These are phyloP conservation scores for Dicrurus megarhynchus DNA, from an alignment of 2,113 vertebrate genomes.

Conservation along the genomic window DNA sequence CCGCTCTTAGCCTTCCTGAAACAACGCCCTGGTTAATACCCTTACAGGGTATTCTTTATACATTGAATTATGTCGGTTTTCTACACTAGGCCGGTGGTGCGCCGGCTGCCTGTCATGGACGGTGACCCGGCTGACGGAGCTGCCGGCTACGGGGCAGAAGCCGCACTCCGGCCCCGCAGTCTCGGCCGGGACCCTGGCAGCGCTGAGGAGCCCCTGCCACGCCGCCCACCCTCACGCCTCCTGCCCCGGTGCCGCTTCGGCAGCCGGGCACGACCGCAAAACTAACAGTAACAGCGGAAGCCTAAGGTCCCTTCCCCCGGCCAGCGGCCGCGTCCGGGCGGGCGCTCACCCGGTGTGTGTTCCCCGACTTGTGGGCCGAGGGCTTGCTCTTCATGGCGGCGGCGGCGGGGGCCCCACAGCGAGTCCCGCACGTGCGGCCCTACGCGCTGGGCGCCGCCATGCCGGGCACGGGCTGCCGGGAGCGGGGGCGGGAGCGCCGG, in stretches of 20 bases:
- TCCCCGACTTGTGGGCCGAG: slow-evolving; percentile 87
- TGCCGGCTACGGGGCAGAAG: not conserved
- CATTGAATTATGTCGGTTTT: fast-evolving
- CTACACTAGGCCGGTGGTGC: fast-evolving
- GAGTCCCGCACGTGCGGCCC: slow-evolving; percentile 21
- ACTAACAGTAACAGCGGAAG: not conserved
- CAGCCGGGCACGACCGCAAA: not conserved
- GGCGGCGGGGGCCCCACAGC: not conserved
- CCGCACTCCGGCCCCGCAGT: fast-evolving
- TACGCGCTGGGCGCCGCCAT: slow-evolving; percentile 66
- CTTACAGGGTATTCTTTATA: fast-evolving
- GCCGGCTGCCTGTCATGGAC: not conserved
- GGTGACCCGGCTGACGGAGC: not conserved
- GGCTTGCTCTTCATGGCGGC: slow-evolving; percentile 83
- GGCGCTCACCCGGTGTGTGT: slow-evolving; percentile 86
- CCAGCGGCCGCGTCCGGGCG: not conserved
- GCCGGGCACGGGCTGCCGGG: slow-evolving; percentile 20
- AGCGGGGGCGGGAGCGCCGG: not conserved
- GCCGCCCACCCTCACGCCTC: not conserved
- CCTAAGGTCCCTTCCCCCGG: not conserved
- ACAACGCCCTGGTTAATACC: fast-evolving
- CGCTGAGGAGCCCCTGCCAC: not conserved
- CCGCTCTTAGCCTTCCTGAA: not conserved
- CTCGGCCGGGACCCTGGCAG: not conserved
- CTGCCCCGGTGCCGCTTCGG: not conserved